Base-by-base conservation (phyloP, 2,888 invertebrate genomes). In the Phyllotreta striolata region DNA sequence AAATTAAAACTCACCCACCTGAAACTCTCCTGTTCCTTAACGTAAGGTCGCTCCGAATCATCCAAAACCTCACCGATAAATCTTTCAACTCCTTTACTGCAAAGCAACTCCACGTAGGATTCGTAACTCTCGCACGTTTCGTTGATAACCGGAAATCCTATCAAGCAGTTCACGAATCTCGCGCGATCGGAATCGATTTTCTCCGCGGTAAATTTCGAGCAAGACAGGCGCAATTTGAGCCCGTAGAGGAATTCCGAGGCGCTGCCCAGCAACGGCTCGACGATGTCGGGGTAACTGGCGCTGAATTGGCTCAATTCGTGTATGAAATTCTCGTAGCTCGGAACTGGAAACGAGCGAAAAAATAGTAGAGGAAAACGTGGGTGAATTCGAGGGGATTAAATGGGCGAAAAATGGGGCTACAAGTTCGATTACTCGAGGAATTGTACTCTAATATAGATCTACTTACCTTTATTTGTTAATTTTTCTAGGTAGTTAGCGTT, bases 261-360 rank as follows among this genome's bases (percentile, higher is more conserved):
- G 0, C 90, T 89, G 60, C 86, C 84, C 54, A 90, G 83, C 12
- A 95, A 81, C 0, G 94, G 93, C 64, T 88, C 85, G 0, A 90
- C 85, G 56, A 96, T 83, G 78, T 96, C 96, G 0, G 91, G 90
- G 76, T 93, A 95, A n/a, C 87, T 87, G 1, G 86, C 83, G 0
- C 85, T 82, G 76, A 87, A 91, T 2, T 74, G 79, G 24, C 87
- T 83, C 34, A 89, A 76, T 73, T 85, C 85, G 54, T 83, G 83
- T n/a, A 76, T 66, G 4, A 77, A 64, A 63, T 71, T 75, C 66
- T 76, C 74, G 56, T 73, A 76, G 62, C 76, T 77, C 1, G 67
- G 14, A 38, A 71, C 43, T 38, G 54, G 55, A 9, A 51, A 13
- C 1, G 37, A 40, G 8, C 55, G 24, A 56, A 68, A 58, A 43